A percentile compares a stretch with the other conserved stretches of the same genome.
phyloP scores from a whole-genome alignment of 2,888 invertebrate species.

The Parasteatoda lunata region DNA sequence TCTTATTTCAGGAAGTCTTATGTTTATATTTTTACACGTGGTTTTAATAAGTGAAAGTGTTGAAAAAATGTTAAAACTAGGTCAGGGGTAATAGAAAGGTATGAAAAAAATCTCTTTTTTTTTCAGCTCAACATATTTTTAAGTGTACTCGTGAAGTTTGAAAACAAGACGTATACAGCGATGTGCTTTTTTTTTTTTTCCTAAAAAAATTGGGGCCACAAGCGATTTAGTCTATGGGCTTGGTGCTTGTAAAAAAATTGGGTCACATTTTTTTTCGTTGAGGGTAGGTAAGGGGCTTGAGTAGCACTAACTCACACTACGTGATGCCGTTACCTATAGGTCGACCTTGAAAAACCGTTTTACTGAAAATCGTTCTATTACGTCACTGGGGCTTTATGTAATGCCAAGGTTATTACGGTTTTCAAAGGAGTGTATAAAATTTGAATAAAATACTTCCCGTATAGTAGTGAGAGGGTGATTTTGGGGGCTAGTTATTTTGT shows the following conservation, averaged over 20 bases:
- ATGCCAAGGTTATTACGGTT: not conserved
- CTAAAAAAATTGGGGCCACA: constrained; percentile 38
- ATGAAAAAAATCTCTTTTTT: constrained; percentile 13
- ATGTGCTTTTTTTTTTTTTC: constrained; percentile 41
- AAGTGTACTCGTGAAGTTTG: constrained; percentile 11
- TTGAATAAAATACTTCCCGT: too few species aligned
- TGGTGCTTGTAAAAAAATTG: constrained; percentile 43
- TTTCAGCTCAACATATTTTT: not conserved
- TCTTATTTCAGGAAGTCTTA: not conserved
- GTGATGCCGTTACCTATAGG: constrained; percentile 59
- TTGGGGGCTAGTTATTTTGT: too few species aligned
- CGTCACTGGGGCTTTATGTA: not conserved
- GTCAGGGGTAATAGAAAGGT: constrained; percentile 30
- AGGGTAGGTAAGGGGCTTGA: constrained; percentile 17
- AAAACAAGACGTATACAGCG: constrained; percentile 42
- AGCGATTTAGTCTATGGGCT: constrained; percentile 22
- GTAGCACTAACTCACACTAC: constrained; percentile 11
- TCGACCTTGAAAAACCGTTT: constrained; percentile 54
- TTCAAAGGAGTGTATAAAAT: too few species aligned
- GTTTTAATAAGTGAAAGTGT: constrained; percentile 24
- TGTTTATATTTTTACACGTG: not conserved
- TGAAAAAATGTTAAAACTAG: constrained; percentile 31
- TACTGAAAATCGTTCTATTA: not conserved
- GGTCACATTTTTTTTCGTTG: constrained; percentile 43
- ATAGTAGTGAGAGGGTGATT: too few species aligned